Base-by-base conservation (phyloP, 2,113 vertebrate species). In the Mobula birostris region DNA sequence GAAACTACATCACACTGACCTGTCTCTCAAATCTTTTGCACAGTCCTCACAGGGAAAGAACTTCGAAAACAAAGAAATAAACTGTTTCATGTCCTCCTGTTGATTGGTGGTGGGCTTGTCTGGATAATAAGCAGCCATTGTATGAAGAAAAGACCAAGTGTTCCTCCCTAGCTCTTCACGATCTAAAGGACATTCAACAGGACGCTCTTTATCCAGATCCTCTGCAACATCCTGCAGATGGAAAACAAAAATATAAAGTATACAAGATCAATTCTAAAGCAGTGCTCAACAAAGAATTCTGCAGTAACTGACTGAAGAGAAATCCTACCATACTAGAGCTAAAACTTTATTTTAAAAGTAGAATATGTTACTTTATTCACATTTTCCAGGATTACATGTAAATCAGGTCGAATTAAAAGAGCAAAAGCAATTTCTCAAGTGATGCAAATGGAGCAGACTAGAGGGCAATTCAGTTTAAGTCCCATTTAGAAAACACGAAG, bases 21-120 rank as follows among this genome's bases (percentile, higher is more conserved):
- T 98, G 85, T 95, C 95, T 95, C 97, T 97, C 94, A 99, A 96
- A 94, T 99, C 99, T 95, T 98, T 97, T 0, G 98, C 98, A 40
- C 99, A 99, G 94, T 99, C 98, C 12, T 99, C 97, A n/a, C 99
- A 99, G 0, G 99, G 99, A 95, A 98, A 99, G 95, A 99, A 98
- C 95, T 98, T 98, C 79, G 99, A 98, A 96, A 99, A 99, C 72
- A 99, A 97, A 94, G 96, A 96, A 95, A 99, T 97, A 95, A 99
- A 98, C 70, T 98, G 98, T 0, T 96, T 97, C 98, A 99, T 99
- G 56, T 99, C 98, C 85, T 95, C 95, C 96, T 98, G 98, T 95
- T 99, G 97, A 15, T 94, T 94, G 3, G 95, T 5, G 0, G 96
- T 97, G 21, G 99, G 99, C 0, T 7, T 95, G 1, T 99, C 98